These are phyloP conservation scores for Petaurus breviceps DNA, from an alignment of 2,113 vertebrate species.

Conservation along the genomic window DNA sequence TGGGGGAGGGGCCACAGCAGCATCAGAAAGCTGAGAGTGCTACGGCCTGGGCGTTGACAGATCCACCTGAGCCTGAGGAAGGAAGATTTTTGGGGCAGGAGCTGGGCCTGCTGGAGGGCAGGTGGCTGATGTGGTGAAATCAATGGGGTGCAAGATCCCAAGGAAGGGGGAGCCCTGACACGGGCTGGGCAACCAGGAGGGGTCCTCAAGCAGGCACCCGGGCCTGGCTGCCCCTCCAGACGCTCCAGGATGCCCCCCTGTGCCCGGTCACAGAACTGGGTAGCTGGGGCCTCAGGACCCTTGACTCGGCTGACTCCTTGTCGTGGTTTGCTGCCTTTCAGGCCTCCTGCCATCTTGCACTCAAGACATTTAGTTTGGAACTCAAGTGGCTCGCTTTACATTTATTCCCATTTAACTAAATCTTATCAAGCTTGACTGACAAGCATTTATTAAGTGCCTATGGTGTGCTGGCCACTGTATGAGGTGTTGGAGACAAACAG, in stretches of 20 bases:
- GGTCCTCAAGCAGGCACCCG: no score
- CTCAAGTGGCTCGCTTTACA: not conserved
- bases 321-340: not conserved
- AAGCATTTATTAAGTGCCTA: not conserved
- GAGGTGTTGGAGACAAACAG: not conserved
- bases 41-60: no score
- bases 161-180: not conserved
- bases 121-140: not conserved
- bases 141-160: no score
- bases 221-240: not conserved
- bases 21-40: not conserved
- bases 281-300: no score
- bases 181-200: no score
- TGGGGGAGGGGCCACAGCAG: not conserved
- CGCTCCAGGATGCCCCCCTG: no score
- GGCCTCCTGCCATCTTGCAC: not conserved
- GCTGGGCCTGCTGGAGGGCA: not conserved
- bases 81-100: no score
- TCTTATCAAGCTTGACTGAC: not conserved
- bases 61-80: not conserved
- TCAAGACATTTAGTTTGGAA: not conserved
- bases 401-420: not conserved
- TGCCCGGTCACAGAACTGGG: no score
- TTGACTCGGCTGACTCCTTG: no score
- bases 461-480: not conserved